phyloP scores from a whole-genome alignment of 2,888 invertebrate species.

The Cosmia pyralina region DNA sequence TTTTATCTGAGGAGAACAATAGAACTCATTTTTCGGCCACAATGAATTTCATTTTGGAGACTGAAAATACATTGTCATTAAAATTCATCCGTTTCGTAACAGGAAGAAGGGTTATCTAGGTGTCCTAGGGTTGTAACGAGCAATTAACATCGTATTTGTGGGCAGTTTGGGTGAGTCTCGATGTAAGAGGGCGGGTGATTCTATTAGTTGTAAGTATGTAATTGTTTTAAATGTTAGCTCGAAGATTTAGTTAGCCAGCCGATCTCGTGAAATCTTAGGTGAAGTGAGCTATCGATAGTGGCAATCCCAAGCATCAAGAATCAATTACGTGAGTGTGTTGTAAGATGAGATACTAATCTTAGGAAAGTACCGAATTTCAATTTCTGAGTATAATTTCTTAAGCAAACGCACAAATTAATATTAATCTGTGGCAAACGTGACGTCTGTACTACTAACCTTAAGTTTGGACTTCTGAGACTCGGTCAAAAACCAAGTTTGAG shows the following conservation, averaged over 20 bases:
- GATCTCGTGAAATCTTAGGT: no score
- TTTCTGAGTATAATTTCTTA: background rate
- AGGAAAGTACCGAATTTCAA: background rate
- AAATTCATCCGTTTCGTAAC: conserved; percentile 73
- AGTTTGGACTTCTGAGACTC: background rate
- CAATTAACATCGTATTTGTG: conserved; percentile 46
- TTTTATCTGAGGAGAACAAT: conserved; percentile 86
- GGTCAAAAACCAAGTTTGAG: background rate
- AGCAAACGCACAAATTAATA: no score
- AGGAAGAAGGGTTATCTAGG: conserved; percentile 34
- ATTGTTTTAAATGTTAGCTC: conserved; percentile 19
- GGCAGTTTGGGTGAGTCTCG: conserved; percentile 5
- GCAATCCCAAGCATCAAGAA: no score
- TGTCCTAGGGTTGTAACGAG: conserved; percentile 40
- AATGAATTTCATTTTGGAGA: conserved; percentile 86
- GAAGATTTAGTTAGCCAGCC: conserved; percentile 1
- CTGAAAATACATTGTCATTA: conserved; percentile 84
- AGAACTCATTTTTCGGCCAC: conserved; percentile 85
- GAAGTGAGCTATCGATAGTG: no score
- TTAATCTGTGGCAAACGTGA: no score
- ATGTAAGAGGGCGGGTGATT: conserved; percentile 1
- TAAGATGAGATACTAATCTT: background rate
- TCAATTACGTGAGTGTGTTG: background rate
- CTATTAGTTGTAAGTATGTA: background rate
- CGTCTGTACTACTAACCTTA: background rate